These are phyloP conservation scores for Hirudinaria manillensis DNA, from an alignment of 2,888 invertebrate species.

Conservation along the genomic window DNA sequence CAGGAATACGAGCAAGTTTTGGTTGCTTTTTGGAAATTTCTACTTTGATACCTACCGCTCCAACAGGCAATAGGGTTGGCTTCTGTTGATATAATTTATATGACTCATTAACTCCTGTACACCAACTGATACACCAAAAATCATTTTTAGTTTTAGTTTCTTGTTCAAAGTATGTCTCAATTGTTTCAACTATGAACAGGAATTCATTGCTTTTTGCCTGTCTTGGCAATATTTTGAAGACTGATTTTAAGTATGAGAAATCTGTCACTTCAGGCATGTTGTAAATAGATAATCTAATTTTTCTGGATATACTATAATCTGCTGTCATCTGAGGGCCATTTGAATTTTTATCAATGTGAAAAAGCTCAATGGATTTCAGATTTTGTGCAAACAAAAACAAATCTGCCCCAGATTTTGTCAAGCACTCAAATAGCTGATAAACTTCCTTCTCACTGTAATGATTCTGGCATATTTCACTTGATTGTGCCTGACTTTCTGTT, in stretches of 20 bases:
- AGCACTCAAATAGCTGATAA: conserved; percentile 41
- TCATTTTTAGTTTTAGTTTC: not conserved
- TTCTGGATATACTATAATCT: conserved; percentile 19
- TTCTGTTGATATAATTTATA: not conserved
- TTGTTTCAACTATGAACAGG: not conserved
- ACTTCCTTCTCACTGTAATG: conserved; percentile 43
- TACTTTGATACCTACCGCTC: conserved; percentile 25
- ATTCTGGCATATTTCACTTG: conserved; percentile 42
- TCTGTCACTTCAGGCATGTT: not conserved
- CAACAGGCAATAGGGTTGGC: conserved; percentile 21
- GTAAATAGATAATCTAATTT: not conserved
- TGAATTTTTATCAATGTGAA: conserved; percentile 38
- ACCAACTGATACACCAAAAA: conserved; percentile 14
- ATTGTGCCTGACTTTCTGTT: conserved; percentile 36
- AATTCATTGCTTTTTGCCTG: not conserved
- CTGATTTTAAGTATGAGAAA: not conserved
- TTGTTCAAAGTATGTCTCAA: not conserved
- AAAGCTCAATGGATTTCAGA: conserved; percentile 43
- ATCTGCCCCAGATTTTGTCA: conserved; percentile 41
- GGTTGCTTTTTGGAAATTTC: not conserved
- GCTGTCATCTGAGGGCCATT: not conserved
- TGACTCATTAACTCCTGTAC: not conserved
- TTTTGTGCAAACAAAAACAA: conserved; percentile 48
- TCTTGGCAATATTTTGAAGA: not conserved
- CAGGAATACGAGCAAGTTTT: not conserved